Percentiles rank a stretch among this genome's conserved stretches.
These are phyloP conservation scores for Stegophylla sp. DNA, from an alignment of 2,888 invertebrate genomes.

Conservation along the genomic window DNA sequence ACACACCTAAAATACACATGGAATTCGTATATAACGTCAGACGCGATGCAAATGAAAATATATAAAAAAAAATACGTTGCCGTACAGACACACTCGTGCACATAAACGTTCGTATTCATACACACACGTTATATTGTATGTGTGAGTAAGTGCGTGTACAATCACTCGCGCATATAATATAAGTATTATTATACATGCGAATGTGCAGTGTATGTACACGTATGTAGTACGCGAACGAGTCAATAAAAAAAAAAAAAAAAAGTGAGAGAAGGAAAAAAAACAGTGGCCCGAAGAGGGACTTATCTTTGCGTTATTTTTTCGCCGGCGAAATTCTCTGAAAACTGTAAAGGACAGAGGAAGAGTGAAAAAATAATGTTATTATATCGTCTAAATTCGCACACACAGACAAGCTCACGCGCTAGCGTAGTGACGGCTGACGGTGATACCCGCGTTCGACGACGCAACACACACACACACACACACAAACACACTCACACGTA, in stretches of 20 bases:
- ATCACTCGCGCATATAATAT: neutral
- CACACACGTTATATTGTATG: neutral
- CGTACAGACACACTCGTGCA: neutral
- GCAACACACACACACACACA: neutral
- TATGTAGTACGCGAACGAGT: neutral
- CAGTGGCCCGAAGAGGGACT: conserved; percentile 29
- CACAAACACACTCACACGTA: neutral
- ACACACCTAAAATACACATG: conserved; percentile 40
- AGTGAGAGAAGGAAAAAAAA: too few relatives aligned
- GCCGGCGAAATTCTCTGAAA: conserved; percentile 33
- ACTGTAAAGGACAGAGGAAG: neutral
- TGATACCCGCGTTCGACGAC: conserved; percentile 13
- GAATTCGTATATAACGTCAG: conserved; percentile 18
- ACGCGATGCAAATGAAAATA: neutral
- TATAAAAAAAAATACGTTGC: neutral
- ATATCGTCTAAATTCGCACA: conserved; percentile 21
- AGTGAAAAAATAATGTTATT: neutral
- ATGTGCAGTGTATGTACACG: neutral
- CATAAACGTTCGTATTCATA: neutral
- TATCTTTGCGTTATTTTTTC: conserved; percentile 29
- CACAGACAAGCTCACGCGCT: neutral
- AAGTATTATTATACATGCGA: neutral
- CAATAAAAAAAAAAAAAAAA: neutral
- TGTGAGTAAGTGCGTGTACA: neutral
- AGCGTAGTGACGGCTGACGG: neutral